A percentile compares a stretch with the other conserved stretches of the same genome.
Evolutionary conservation across 2,113 vertebrate species (phyloP).

Genomic region (Prionailurus bengalensis): DNA sequence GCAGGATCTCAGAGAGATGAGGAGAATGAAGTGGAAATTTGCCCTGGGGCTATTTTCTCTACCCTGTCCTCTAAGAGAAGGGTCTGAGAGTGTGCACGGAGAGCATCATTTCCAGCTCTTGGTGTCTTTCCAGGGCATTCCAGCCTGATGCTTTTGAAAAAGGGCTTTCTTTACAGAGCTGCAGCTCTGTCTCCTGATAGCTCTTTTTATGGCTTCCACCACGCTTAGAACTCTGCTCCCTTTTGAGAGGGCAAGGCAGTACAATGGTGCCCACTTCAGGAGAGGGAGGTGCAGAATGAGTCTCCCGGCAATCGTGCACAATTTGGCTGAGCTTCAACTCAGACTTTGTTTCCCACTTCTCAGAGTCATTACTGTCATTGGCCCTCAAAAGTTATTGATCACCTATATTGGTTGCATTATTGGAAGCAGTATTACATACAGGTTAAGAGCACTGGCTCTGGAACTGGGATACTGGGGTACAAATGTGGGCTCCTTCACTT

Average conservation of each 20-base stretch:
- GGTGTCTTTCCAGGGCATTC: not conserved
- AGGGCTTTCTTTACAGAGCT: not conserved
- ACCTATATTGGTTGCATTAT: not conserved
- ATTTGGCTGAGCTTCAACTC: not conserved
- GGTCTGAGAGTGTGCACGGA: not conserved
- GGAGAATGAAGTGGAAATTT: fast-evolving
- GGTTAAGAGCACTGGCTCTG: not conserved
- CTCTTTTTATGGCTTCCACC: not conserved
- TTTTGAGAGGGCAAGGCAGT: not conserved
- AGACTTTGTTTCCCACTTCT: not conserved
- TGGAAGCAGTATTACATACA: not conserved
- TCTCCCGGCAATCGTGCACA: not conserved
- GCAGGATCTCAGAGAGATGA: not conserved
- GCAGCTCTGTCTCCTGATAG: not conserved
- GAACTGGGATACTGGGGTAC: not conserved
- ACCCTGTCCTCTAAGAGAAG: not conserved
- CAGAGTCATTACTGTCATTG: not conserved
- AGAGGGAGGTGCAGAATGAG: not conserved
- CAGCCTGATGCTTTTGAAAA: not conserved
- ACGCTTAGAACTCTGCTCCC: not conserved
- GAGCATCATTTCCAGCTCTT: not conserved
- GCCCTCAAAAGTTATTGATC: too few species aligned
- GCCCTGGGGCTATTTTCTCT: not conserved
- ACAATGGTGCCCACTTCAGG: not conserved
- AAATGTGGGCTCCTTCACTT: not conserved